Conservation (phyloP, 2,113 vertebrate species). For the Todiramphus chloris region DNA sequence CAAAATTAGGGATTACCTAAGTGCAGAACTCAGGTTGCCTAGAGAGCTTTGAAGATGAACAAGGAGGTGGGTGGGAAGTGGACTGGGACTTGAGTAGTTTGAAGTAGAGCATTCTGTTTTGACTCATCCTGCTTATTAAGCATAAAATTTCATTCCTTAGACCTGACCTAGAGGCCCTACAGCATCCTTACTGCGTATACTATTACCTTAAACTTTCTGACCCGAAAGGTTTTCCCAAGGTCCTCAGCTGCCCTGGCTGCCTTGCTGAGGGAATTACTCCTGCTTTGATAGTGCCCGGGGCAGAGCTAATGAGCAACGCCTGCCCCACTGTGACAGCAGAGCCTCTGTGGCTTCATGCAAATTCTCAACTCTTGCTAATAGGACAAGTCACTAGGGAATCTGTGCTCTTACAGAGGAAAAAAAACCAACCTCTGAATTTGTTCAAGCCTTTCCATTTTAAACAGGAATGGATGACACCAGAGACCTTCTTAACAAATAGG, state of each 20-base stretch:
- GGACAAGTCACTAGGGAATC: neutral
- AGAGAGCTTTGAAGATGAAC: neutral
- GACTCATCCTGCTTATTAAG: neutral
- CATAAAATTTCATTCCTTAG: neutral
- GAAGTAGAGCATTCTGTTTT: neutral
- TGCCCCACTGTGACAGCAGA: neutral
- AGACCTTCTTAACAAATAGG: neutral
- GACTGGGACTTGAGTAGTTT: neutral
- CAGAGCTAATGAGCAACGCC: neutral
- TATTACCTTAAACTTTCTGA: neutral
- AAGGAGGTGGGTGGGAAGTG: neutral
- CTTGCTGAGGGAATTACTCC: neutral
- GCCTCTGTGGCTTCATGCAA: neutral
- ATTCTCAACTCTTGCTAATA: neutral
- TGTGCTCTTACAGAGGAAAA: neutral
- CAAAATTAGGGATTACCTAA: neutral
- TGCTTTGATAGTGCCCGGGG: neutral
- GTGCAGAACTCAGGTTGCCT: rapidly evolving
- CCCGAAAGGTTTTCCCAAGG: neutral
- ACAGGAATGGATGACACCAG: neutral
- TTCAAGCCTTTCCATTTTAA: neutral
- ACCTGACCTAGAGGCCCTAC: neutral
- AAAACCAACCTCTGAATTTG: neutral
- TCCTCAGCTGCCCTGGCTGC: neutral
- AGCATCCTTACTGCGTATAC: neutral